Evolutionary conservation across 2,113 vertebrate species (phyloP).

Genomic region (Ardeotis arabs): DNA sequence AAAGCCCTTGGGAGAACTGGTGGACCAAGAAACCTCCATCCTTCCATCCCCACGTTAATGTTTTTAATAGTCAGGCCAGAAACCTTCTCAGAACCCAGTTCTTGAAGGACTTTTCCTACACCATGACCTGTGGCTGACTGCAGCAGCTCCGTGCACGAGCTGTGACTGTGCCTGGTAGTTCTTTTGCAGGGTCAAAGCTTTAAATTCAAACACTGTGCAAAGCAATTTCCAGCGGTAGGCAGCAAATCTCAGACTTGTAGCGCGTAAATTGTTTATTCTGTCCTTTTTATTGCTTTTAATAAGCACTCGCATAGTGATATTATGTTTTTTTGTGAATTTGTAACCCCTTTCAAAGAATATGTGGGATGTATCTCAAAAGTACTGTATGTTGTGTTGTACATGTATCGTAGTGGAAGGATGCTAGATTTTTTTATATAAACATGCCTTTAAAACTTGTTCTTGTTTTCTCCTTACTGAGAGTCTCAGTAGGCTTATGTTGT

Average conservation of each 20-base stretch:
- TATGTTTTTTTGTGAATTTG: background rate
- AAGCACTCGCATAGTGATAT: background rate
- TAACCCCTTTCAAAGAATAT: background rate
- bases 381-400: background rate
- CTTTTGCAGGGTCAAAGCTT: background rate
- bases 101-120: background rate
- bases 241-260: background rate
- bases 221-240: background rate
- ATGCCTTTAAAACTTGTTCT: background rate
- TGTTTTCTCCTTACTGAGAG: background rate
- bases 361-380: background rate
- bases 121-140: background rate
- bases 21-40: background rate
- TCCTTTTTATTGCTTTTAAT: background rate
- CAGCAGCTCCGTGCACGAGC: fast-evolving
- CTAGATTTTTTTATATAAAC: constrained; percentile 3
- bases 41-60: background rate
- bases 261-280: background rate
- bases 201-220: background rate
- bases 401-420: background rate
- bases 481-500: background rate
- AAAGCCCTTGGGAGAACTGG: background rate
- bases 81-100: background rate
- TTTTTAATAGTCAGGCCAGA: background rate
- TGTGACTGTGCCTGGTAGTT: background rate